Evolutionary conservation across 1,140 invertebrate species (phyloP).

Genomic region (Danaus melanippus): DNA sequence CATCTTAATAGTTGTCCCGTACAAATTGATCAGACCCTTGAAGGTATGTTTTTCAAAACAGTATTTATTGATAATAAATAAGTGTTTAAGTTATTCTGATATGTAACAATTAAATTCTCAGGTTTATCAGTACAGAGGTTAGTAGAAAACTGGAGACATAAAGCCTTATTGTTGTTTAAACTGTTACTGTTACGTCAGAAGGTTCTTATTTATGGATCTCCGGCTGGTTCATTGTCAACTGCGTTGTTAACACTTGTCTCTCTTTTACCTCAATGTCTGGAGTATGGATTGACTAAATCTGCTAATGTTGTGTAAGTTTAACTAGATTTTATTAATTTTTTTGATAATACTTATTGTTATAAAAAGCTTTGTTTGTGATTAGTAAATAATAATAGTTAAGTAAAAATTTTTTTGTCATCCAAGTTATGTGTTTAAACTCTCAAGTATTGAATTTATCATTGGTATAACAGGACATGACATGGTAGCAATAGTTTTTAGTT

Average conservation of each 20-base stretch:
- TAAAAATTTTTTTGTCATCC: background rate
- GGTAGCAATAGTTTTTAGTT: too few species aligned
- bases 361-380: background rate
- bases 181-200: slow-evolving; percentile 88
- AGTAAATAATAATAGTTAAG: background rate
- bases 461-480: too few species aligned
- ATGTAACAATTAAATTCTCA: slow-evolving; percentile 26
- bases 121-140: slow-evolving; percentile 70
- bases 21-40: slow-evolving; percentile 83
- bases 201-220: slow-evolving; percentile 94
- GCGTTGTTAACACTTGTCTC: slow-evolving; percentile 92
- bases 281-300: slow-evolving; percentile 88
- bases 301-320: slow-evolving; percentile 82
- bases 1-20: slow-evolving; percentile 91
- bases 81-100: background rate
- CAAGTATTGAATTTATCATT: too few species aligned
- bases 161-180: slow-evolving; percentile 95
- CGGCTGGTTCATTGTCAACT: slow-evolving; percentile 90
- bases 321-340: slow-evolving; percentile 2
- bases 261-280: slow-evolving; percentile 90
- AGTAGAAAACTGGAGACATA: slow-evolving; percentile 91
- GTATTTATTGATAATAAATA: slow-evolving; percentile 3
- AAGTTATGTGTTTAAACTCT: too few species aligned
- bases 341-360: slow-evolving; percentile 2
- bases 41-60: slow-evolving; percentile 73